phyloP scores from a whole-genome alignment of 2,113 vertebrate species.

The Alethe diademata region DNA sequence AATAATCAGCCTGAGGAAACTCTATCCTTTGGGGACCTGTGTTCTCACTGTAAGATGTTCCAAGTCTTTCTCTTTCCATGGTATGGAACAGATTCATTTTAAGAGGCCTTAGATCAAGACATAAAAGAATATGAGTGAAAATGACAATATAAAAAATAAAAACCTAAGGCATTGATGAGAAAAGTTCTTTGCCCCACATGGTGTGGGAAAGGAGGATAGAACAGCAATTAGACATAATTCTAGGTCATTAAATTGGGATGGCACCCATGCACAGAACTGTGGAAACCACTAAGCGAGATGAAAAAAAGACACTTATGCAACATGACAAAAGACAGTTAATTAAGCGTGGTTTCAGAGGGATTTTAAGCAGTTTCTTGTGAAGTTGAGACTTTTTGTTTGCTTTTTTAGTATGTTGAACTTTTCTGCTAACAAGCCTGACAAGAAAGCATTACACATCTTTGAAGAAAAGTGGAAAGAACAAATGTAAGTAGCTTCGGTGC shows the following conservation, averaged over 20 bases:
- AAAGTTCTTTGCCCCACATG: slow-evolving; percentile 5
- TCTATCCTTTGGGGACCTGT: neutral
- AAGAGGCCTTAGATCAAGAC: neutral
- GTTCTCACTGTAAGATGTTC: neutral
- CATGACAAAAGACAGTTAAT: neutral
- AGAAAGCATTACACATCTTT: neutral
- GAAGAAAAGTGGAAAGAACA: neutral
- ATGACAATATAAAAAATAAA: neutral
- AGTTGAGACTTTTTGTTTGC: neutral
- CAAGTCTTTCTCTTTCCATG: neutral
- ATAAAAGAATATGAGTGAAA: neutral
- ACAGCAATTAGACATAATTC: slow-evolving; percentile 51
- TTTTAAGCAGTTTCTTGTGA: neutral
- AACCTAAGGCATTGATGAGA: neutral
- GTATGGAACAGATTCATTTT: neutral
- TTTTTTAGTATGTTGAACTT: neutral
- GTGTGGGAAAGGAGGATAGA: slow-evolving; percentile 40
- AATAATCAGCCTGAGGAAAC: neutral
- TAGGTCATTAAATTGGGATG: slow-evolving; percentile 32
- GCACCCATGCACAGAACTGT: slow-evolving; percentile 30
- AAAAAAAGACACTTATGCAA: neutral
- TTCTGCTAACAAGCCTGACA: neutral
- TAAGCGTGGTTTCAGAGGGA: neutral
- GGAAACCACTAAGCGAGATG: slow-evolving; percentile 3
- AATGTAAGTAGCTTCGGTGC: neutral